Base-by-base conservation (phyloP, 2,797 vertebrate species). In the Diceros bicornis region DNA sequence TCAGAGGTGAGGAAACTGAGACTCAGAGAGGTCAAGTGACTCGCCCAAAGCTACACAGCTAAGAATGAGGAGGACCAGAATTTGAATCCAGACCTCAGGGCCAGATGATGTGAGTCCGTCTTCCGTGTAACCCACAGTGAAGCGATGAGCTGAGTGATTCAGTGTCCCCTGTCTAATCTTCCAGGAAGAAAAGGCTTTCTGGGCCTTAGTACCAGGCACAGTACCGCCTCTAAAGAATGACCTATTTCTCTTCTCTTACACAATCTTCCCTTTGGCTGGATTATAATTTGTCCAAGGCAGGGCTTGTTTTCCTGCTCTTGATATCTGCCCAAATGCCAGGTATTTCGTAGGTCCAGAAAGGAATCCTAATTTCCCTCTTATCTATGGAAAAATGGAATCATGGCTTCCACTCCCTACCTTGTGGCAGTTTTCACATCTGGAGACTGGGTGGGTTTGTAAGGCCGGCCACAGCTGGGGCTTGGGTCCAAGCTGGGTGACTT, bases 401-500 rank as follows among this genome's bases (percentile, higher is more conserved):
- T 8, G 41, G 68, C 44, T 11, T 37, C 21, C 95, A 0, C 27
- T 2, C 95, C 98, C 98, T 99, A 99, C 99, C 99, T 99, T 93
- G 98, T 97, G 94, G 99, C 98, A 29, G 98, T 86, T 85, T 96
- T 98, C 94, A 77, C 98, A 86, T 99, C 98, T 20, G 98, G 98
- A n/a, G 99, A 98, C 32, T 98, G 99, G 61, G 98, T 98, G 50
- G 99, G 98, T n/a, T 99, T 99, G 96, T 99, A 98, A 93, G 98
- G 98, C 91, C 96, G 97, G 95, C 99, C 99, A 87, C 98, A 98
- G 84, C 98, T 97, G 77, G 98, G 97, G 93, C 98, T 98, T 32
- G 96, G 99, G 96, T 99, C 99, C 97, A 99, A 97, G 98, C 99
- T 99, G 83, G 99, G 99, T 64, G 99, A 99, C 97, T 99, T 99